Percentiles rank a stretch among this genome's conserved stretches.
Conservation (phyloP, 2,888 invertebrate species). For the Coremacera marginata region DNA sequence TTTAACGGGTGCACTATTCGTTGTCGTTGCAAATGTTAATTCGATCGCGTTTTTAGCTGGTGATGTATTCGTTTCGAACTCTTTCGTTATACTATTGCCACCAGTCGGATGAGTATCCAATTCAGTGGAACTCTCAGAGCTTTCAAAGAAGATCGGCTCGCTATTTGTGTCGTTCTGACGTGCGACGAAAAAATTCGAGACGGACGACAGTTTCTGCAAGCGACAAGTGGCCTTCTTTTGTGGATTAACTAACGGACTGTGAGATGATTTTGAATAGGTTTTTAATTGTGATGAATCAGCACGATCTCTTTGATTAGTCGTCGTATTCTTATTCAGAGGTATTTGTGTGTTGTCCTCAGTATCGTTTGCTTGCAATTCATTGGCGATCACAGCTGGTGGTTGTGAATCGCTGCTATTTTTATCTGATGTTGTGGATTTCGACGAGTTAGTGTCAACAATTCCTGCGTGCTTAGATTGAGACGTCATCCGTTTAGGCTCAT, state of each 20-base stretch:
- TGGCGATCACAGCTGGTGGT: constrained; percentile 47
- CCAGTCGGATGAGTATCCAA: constrained; percentile 47
- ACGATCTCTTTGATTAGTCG: constrained; percentile 40
- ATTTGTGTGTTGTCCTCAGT: constrained; percentile 44
- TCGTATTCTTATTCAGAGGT: constrained; percentile 33
- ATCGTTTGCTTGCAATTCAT: neutral
- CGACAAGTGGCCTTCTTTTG: constrained; percentile 71
- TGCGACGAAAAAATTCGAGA: constrained; percentile 80
- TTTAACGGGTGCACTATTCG: constrained; percentile 23
- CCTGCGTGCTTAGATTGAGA: constrained; percentile 37
- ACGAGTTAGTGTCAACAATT: constrained; percentile 48
- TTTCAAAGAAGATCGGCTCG: constrained; percentile 70
- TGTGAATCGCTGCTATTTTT: constrained; percentile 57
- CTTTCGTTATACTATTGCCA: constrained; percentile 63
- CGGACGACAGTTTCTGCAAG: constrained; percentile 80
- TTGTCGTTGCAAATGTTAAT: constrained; percentile 32
- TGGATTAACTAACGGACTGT: constrained; percentile 4
- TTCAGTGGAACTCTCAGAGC: constrained; percentile 69
- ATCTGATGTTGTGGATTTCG: constrained; percentile 44
- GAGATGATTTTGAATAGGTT: constrained; percentile 35
- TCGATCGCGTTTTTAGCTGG: constrained; percentile 50
- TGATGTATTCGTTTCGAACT: constrained; percentile 66
- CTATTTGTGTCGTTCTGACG: constrained; percentile 71
- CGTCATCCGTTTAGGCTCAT: constrained; percentile 36
- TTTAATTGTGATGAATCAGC: constrained; percentile 46